These are phyloP conservation scores for Umimayanthus kanabou DNA, from an alignment of 92 coral and sea anemone species.

Conservation along the genomic window DNA sequence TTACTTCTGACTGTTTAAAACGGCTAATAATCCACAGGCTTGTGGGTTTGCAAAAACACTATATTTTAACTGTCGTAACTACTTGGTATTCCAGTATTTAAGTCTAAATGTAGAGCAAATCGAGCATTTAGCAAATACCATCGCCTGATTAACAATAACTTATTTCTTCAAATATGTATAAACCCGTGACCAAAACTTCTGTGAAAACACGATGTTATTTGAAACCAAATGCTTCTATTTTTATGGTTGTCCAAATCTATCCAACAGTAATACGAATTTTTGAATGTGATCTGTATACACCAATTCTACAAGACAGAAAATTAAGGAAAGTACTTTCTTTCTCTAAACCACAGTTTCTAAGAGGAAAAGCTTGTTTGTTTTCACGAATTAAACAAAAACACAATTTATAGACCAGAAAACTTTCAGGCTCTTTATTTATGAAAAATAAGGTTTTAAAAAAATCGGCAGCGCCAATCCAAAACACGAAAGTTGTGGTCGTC, in stretches of 20 bases:
- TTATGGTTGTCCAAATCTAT: neutral
- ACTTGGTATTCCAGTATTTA: neutral
- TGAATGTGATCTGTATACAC: neutral
- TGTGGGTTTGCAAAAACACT: neutral
- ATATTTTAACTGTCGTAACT: neutral
- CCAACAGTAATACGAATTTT: neutral
- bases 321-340: neutral
- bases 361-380: neutral
- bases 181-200: neutral
- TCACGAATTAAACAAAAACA: neutral
- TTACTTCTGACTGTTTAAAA: too few relatives aligned
- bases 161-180: neutral
- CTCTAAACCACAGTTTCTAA: neutral
- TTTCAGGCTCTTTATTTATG: neutral
- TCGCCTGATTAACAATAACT: neutral
- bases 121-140: neutral
- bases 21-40: neutral
- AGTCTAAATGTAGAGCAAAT: neutral
- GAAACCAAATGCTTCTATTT: neutral
- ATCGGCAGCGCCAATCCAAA: neutral
- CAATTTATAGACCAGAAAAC: neutral
- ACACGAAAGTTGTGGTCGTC: neutral
- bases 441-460: neutral
- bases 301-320: neutral
- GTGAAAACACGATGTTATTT: neutral